Conservation (phyloP, 1,140 invertebrate species). For the Heliothis subflexa region DNA sequence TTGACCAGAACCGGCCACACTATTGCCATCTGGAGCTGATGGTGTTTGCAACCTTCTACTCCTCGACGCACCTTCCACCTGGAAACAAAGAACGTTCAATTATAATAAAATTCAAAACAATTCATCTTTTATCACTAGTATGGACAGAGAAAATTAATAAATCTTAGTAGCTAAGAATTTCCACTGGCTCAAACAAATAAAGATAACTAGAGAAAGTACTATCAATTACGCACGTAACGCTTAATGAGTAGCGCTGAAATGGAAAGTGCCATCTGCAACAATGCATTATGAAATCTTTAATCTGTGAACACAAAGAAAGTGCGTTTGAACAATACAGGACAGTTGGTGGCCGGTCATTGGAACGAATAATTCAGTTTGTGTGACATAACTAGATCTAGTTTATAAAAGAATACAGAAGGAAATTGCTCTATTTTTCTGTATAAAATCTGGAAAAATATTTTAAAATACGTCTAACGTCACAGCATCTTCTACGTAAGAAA, state of each 20-base stretch:
- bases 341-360: slow-evolving; percentile 32
- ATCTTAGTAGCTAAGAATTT: slow-evolving; percentile 6
- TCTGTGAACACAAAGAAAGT: slow-evolving; percentile 43
- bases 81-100: slow-evolving; percentile 51
- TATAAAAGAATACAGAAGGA: not conserved
- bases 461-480: not conserved
- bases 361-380: slow-evolving; percentile 40
- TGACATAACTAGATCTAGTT: slow-evolving; percentile 32
- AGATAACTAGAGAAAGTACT: slow-evolving; percentile 41
- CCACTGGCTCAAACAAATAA: slow-evolving; percentile 25
- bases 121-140: not conserved
- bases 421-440: not conserved
- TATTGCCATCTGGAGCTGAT: slow-evolving; percentile 59
- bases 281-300: slow-evolving; percentile 50
- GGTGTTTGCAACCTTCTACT: slow-evolving; percentile 65
- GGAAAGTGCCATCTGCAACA: slow-evolving; percentile 52
- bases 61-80: slow-evolving; percentile 71
- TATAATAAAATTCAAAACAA: not conserved
- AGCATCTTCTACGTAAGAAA: too few relatives aligned
- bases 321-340: slow-evolving; percentile 45
- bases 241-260: slow-evolving; percentile 42
- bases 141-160: slow-evolving; percentile 1
- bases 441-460: not conserved
- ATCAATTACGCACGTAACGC: slow-evolving; percentile 44
- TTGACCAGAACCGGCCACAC: slow-evolving; percentile 56